Conservation (phyloP, 2,113 vertebrate genomes). For the Oryzias celebensis region DNA sequence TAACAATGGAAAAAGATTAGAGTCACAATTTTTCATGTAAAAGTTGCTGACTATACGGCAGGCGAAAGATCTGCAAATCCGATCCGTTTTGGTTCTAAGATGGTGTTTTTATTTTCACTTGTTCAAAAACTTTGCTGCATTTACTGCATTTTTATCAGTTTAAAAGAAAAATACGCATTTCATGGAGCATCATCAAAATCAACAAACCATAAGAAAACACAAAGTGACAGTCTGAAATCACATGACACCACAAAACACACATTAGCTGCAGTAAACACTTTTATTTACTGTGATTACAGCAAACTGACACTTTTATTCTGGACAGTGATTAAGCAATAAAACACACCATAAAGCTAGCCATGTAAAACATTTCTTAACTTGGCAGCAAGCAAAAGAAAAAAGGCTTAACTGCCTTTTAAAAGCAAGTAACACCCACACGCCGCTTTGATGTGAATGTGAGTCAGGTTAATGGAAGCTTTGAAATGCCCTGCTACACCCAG, state of each 20-base stretch:
- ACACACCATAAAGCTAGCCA: background rate
- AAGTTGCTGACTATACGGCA: too few species aligned
- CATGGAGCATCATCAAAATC: background rate
- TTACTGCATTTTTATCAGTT: background rate
- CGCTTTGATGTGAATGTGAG: constrained; percentile 52
- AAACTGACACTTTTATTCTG: background rate
- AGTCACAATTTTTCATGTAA: too few species aligned
- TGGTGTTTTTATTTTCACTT: too few species aligned
- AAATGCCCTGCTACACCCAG: constrained; percentile 56
- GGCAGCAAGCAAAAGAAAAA: background rate
- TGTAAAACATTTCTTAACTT: background rate
- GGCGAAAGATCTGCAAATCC: too few species aligned
- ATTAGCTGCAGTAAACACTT: background rate
- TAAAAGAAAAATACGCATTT: background rate
- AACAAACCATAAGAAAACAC: too few species aligned
- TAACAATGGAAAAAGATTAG: too few species aligned
- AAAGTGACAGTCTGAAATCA: too few species aligned
- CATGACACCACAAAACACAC: background rate
- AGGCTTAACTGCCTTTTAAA: constrained; percentile 10
- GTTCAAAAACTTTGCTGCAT: too few species aligned
- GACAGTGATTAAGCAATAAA: constrained; percentile 14
- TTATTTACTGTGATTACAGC: background rate
- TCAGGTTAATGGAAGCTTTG: constrained; percentile 65
- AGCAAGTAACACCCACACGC: constrained; percentile 28
- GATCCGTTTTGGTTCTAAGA: too few species aligned